Evolutionary conservation across 1,140 invertebrate genomes (phyloP).

Genomic region (Hestina assimilis): DNA sequence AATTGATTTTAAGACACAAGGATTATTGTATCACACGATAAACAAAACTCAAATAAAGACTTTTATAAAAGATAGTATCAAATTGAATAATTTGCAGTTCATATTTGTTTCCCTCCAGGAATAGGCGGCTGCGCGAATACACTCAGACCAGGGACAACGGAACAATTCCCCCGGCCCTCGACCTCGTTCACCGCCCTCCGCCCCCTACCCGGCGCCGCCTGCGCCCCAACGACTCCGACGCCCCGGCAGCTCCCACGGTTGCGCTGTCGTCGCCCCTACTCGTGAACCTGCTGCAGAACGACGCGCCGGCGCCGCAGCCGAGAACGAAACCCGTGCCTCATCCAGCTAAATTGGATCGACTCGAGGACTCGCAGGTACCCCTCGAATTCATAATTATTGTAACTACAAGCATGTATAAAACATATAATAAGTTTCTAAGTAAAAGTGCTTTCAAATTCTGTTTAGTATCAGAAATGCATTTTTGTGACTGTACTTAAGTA

Average conservation of each 20-base stretch:
- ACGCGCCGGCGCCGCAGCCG: conserved; percentile 80
- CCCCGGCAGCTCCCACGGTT: conserved; percentile 65
- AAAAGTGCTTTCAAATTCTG: too few relatives aligned
- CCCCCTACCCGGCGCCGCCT: conserved; percentile 49
- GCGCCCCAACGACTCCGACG: conserved; percentile 31
- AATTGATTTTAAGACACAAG: too few relatives aligned
- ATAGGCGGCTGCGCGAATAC: conserved; percentile 36
- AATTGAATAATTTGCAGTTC: background rate
- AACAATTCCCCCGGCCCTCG: conserved; percentile 53
- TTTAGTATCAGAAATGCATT: too few relatives aligned
- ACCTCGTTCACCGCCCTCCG: conserved; percentile 57
- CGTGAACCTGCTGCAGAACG: conserved; percentile 94
- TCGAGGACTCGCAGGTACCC: conserved; percentile 62
- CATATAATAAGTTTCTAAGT: too few relatives aligned
- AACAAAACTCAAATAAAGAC: too few relatives aligned
- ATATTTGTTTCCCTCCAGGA: conserved; percentile 29
- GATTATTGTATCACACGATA: too few relatives aligned
- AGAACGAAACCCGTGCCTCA: conserved; percentile 75
- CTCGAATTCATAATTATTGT: background rate
- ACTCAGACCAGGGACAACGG: conserved; percentile 46
- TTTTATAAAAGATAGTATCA: too few relatives aligned
- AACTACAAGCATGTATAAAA: too few relatives aligned
- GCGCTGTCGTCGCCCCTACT: conserved; percentile 92
- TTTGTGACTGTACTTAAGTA: too few relatives aligned
- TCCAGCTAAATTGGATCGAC: conserved; percentile 59